Evolutionary conservation across 1,140 invertebrate genomes (phyloP).

Genomic region (Planococcus citri): DNA sequence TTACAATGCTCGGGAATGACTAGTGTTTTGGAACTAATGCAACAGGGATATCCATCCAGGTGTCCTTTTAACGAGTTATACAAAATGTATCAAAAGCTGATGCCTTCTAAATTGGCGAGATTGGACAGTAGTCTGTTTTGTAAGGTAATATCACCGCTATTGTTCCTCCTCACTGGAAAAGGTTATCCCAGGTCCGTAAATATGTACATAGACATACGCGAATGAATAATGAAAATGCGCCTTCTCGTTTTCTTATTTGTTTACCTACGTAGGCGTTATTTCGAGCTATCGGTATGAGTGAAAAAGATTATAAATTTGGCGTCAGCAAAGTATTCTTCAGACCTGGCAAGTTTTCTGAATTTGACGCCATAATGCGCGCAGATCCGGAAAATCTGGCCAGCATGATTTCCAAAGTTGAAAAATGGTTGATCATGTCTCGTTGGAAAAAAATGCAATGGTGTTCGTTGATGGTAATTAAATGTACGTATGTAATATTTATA

Average conservation of each 20-base stretch:
- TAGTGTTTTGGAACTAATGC: slow-evolving; percentile 91
- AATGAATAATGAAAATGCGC: too few relatives aligned
- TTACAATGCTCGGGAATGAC: slow-evolving; percentile 92
- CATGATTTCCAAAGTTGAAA: slow-evolving; percentile 74
- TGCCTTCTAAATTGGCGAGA: slow-evolving; percentile 68
- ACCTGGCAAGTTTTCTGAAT: slow-evolving; percentile 94
- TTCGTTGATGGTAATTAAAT: slow-evolving; percentile 81
- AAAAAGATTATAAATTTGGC: slow-evolving; percentile 93
- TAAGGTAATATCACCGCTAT: slow-evolving; percentile 55
- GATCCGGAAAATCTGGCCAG: slow-evolving; percentile 79
- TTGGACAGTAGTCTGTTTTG: slow-evolving; percentile 84
- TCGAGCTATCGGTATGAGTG: slow-evolving; percentile 82
- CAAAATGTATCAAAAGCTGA: slow-evolving; percentile 72
- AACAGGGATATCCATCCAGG: slow-evolving; percentile 84
- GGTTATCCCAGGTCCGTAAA: too few relatives aligned
- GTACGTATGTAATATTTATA: slow-evolving; percentile 53
- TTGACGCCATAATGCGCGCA: slow-evolving; percentile 91
- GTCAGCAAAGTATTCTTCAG: slow-evolving; percentile 94
- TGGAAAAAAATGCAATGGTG: slow-evolving; percentile 91
- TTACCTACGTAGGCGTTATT: slow-evolving; percentile 79
- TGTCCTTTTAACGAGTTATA: slow-evolving; percentile 83
- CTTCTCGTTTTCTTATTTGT: too few relatives aligned
- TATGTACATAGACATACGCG: too few relatives aligned
- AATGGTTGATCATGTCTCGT: slow-evolving; percentile 77
- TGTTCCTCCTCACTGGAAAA: too few relatives aligned